Base-by-base conservation (phyloP, 2,888 invertebrate genomes). In the Thera britannica region DNA sequence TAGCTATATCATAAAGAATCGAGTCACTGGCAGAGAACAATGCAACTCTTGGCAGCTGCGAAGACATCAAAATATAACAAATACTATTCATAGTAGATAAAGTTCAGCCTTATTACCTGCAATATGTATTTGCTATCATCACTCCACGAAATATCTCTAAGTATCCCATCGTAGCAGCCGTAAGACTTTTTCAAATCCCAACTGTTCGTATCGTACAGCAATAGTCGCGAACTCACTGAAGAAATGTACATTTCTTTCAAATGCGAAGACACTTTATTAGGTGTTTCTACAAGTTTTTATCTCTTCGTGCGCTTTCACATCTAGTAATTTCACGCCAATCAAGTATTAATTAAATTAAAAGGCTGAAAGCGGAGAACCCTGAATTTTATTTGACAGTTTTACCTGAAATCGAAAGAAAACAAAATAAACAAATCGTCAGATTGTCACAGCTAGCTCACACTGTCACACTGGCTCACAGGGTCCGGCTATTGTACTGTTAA, bases 141-240 rank as follows among this genome's bases (percentile, higher is more conserved):
- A 76, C 94, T 94, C 94, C 94, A 94, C 11, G 91, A 89, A 68
- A 93, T 81, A 83, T 93, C 91, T 67, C 91, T 83, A 65, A 93
- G 73, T 67, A 90, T 75, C 60, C 89, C 89, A 75, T 94, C 92
- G 68, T 91, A 90, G 76, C 89, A 90, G 58, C 88, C 90, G 76
- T 95, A 94, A 64, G 89, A 88, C 77, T 94, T 93, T 79, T 93
- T 89, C 65, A 94, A 85, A 77, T 94, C 92, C 88, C 95, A 95
- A 82, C 85, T 90, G 77, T 90, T 94, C 69, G 89, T 90, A 72
- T 94, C 94, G 77, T 95, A 94, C 38, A 95, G 86, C 80, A 95
- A 89, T 71, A 95, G 85, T 56, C 94, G 93, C 56, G 94, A 94
- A 77, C 95, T 94, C 71, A 94, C 89, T 51, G 95, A 94, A 38